Evolutionary conservation across 2,113 vertebrate genomes (phyloP).

Genomic region (Drymodes brunneopygia): DNA sequence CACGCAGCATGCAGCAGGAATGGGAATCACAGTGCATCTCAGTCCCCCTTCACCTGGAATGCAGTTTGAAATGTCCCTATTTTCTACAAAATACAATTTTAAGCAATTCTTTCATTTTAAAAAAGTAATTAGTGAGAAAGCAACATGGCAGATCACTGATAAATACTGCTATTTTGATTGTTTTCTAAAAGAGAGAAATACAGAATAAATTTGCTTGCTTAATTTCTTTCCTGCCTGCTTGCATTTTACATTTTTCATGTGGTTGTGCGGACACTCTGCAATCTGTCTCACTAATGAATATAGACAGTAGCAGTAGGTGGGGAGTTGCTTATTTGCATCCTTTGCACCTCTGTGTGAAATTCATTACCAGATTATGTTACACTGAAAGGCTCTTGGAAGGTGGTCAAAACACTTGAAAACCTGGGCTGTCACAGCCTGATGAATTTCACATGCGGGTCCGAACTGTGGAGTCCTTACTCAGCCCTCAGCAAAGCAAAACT

Average conservation of each 20-base stretch:
- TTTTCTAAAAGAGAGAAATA: slow-evolving; percentile 2
- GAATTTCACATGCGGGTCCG: neutral
- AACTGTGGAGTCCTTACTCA: neutral
- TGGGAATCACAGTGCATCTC: neutral
- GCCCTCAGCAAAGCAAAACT: neutral
- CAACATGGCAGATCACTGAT: neutral
- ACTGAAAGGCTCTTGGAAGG: slow-evolving; percentile 36
- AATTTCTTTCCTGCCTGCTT: slow-evolving; percentile 12
- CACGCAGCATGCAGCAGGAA: accelerated
- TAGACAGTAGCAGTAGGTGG: neutral
- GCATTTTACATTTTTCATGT: neutral
- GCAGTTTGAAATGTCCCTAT: neutral
- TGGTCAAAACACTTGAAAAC: slow-evolving; percentile 10
- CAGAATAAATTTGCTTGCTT: neutral
- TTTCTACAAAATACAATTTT: neutral
- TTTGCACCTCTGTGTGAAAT: slow-evolving; percentile 62
- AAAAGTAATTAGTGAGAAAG: neutral
- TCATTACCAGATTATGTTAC: slow-evolving; percentile 27
- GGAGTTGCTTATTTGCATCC: slow-evolving; percentile 28
- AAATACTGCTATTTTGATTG: neutral
- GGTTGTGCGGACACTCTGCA: neutral
- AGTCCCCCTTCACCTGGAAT: accelerated
- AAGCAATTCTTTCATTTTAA: neutral
- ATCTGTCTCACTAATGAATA: slow-evolving; percentile 38
- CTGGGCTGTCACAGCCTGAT: neutral